Percentiles rank a stretch among this genome's conserved stretches.
Conservation (phyloP, 1,140 invertebrate genomes). For the Panulirus ornatus region DNA sequence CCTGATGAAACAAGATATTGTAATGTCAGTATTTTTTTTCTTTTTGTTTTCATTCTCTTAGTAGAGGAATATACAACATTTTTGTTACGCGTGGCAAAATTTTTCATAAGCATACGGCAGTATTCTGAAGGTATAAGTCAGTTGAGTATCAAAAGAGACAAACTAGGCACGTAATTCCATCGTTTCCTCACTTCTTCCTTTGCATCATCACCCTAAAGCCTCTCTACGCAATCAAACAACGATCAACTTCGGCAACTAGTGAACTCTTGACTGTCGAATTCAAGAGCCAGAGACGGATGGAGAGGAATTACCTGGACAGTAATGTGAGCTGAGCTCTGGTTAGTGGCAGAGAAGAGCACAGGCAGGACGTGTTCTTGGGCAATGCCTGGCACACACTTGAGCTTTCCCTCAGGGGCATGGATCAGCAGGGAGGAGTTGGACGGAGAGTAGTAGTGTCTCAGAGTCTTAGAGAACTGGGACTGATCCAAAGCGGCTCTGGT, state of each 20-base stretch:
- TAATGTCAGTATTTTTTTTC: background rate
- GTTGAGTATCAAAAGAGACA: too few species aligned
- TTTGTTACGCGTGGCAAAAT: too few species aligned
- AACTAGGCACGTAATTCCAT: too few species aligned
- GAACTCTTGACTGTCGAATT: too few species aligned
- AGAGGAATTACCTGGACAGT: constrained; percentile 33
- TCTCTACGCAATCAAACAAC: too few species aligned
- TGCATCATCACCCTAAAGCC: too few species aligned
- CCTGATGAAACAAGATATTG: constrained; percentile 9
- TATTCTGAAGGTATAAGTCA: too few species aligned
- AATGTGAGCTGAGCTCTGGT: constrained; percentile 9
- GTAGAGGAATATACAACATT: background rate
- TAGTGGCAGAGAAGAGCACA: constrained; percentile 32
- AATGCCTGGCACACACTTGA: constrained; percentile 3
- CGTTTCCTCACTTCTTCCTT: too few species aligned
- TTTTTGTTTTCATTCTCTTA: background rate
- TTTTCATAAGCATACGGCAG: too few species aligned
- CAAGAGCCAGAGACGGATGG: too few species aligned
- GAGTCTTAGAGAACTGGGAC: constrained; percentile 10
- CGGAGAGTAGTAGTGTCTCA: constrained; percentile 39
- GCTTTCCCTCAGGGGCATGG: constrained; percentile 18
- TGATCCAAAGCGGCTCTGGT: constrained; percentile 12
- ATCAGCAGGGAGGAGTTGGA: constrained; percentile 56
- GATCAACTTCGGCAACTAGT: too few species aligned
- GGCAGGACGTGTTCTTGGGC: constrained; percentile 5